Conservation (phyloP, 2,888 invertebrate genomes). For the Phytoseiulus persimilis region DNA sequence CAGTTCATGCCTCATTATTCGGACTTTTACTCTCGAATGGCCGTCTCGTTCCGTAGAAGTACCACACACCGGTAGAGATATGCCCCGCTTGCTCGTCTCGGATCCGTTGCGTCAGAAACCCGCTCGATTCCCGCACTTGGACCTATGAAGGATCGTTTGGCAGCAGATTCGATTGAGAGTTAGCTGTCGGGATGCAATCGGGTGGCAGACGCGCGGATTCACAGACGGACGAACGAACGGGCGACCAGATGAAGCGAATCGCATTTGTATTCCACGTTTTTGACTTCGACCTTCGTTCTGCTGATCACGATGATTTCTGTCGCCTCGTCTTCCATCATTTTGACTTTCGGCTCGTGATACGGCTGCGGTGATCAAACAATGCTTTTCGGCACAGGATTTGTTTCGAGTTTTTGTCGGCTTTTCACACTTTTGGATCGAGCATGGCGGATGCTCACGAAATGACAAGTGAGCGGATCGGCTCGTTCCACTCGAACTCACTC, state of each 20-base stretch:
- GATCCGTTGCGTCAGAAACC: no score
- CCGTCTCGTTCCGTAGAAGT: no score
- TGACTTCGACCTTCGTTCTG: neutral
- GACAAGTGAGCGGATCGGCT: neutral
- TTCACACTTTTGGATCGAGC: neutral
- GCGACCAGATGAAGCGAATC: neutral
- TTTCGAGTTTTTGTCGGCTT: neutral
- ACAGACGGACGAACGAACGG: neutral
- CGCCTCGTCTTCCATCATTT: neutral
- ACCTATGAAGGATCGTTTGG: neutral
- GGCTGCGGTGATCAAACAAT: neutral
- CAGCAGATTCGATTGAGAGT: neutral
- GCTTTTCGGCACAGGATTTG: neutral
- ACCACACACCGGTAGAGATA: no score
- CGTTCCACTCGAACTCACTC: neutral
- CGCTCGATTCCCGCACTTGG: no score
- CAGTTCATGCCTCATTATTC: no score
- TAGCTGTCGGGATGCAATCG: neutral
- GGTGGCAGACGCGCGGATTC: neutral
- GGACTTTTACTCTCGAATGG: no score
- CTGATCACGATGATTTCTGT: conserved; percentile 5
- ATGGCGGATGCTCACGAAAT: neutral
- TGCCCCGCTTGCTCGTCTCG: no score
- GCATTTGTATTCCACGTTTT: neutral
- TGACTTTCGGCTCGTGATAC: neutral